Evolutionary conservation across 2,888 invertebrate species (phyloP).

Genomic region (Ecliptopera silaceata): DNA sequence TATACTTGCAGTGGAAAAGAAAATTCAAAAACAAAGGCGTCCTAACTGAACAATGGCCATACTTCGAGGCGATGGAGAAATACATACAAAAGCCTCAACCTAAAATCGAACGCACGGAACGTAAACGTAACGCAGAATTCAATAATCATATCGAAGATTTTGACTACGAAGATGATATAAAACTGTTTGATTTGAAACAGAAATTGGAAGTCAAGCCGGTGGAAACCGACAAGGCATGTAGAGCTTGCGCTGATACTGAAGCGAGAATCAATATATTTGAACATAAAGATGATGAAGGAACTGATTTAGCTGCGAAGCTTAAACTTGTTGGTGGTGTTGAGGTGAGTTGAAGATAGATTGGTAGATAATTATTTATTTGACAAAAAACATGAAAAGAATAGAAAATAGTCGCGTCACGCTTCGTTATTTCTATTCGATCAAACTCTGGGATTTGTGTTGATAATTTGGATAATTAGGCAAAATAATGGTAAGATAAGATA

Average conservation of each 20-base stretch:
- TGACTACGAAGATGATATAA: conserved; percentile 71
- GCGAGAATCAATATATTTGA: conserved; percentile 62
- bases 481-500: too few species aligned
- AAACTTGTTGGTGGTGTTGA: conserved; percentile 62
- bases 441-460: too few species aligned
- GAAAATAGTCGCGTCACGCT: too few species aligned
- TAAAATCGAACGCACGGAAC: conserved; percentile 40
- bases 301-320: conserved; percentile 63
- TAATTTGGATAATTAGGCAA: too few species aligned
- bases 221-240: conserved; percentile 51
- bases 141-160: conserved; percentile 44
- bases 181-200: conserved; percentile 67
- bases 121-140: conserved; percentile 37
- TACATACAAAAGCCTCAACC: conserved; percentile 51
- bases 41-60: conserved; percentile 73
- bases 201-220: conserved; percentile 53
- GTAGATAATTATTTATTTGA: too few species aligned
- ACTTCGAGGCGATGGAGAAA: conserved; percentile 62
- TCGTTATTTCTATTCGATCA: too few species aligned
- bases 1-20: conserved; percentile 67
- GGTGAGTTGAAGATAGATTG: conserved; percentile 48
- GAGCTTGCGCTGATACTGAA: conserved; percentile 61
- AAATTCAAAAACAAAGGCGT: conserved; percentile 74
- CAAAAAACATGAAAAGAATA: too few species aligned
- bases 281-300: conserved; percentile 55